A percentile compares a stretch with the other conserved stretches of the same genome.
Evolutionary conservation across 2,797 vertebrate genomes (phyloP).

Genomic region (Falco biarmicus): DNA sequence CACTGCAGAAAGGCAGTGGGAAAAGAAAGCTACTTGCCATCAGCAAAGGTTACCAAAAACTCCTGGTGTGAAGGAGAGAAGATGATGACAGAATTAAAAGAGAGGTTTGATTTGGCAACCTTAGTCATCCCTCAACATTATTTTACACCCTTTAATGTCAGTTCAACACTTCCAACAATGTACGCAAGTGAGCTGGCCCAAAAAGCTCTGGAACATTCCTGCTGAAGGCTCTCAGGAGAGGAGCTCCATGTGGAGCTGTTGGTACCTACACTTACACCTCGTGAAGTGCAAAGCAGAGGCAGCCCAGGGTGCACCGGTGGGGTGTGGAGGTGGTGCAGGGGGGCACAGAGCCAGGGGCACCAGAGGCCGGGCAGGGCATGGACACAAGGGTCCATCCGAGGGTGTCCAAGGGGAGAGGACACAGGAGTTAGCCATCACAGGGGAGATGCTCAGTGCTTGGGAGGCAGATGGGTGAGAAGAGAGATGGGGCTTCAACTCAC

Average conservation of each 20-base stretch:
- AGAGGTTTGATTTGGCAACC: background rate
- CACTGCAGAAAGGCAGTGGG: background rate
- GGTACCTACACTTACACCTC: background rate
- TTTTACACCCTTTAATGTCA: background rate
- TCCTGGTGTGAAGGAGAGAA: background rate
- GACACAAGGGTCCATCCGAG: background rate
- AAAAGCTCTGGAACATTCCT: background rate
- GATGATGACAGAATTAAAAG: background rate
- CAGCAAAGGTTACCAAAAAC: background rate
- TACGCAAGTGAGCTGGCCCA: accelerated
- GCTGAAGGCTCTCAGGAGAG: background rate
- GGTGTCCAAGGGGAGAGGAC: background rate
- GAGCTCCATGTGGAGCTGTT: background rate
- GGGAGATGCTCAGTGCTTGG: background rate
- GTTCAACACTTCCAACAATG: background rate
- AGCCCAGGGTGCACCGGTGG: too few species aligned
- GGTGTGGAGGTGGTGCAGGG: background rate
- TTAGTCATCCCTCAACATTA: background rate
- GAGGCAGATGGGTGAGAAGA: background rate
- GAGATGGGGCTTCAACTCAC: background rate
- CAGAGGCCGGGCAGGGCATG: background rate
- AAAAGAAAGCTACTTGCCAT: background rate
- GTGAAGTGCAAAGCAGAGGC: background rate
- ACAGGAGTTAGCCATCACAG: accelerated
- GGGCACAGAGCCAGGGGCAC: background rate